Evolutionary conservation across 2,113 vertebrate genomes (phyloP).

Genomic region (Gallinago paraguaiae): DNA sequence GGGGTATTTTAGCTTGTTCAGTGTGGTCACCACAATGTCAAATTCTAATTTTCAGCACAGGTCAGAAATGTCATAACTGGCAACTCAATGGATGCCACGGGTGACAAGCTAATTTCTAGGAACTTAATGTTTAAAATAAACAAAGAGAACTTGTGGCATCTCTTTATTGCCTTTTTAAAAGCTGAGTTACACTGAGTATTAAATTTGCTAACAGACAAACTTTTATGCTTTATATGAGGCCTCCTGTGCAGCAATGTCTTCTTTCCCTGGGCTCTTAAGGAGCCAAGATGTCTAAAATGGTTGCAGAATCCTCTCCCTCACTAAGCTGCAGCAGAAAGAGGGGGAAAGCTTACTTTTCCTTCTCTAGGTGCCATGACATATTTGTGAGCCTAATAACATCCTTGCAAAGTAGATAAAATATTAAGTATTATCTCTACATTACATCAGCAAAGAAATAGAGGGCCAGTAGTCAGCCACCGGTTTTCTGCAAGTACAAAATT

Average conservation of each 20-base stretch:
- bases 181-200: neutral
- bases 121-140: neutral
- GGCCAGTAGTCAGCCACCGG: conserved; percentile 24
- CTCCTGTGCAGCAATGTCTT: neutral
- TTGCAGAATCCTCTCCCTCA: conserved; percentile 17
- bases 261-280: neutral
- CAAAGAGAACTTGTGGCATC: neutral
- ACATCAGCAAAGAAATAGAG: conserved; percentile 15
- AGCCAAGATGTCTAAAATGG: neutral
- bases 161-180: neutral
- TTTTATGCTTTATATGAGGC: neutral
- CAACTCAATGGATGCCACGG: rapidly evolving
- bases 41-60: neutral
- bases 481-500: conserved; percentile 49
- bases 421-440: conserved; percentile 48
- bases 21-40: neutral
- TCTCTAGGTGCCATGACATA: conserved; percentile 16
- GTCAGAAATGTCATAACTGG: neutral
- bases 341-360: conserved; percentile 16
- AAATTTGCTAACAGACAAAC: neutral
- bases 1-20: neutral
- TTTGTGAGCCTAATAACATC: conserved; percentile 68
- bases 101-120: neutral
- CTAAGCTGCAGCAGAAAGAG: neutral
- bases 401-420: conserved; percentile 62